Base-by-base conservation (phyloP, 35 echinoderm and acorn worm species). In the Lytechinus variegatus region DNA sequence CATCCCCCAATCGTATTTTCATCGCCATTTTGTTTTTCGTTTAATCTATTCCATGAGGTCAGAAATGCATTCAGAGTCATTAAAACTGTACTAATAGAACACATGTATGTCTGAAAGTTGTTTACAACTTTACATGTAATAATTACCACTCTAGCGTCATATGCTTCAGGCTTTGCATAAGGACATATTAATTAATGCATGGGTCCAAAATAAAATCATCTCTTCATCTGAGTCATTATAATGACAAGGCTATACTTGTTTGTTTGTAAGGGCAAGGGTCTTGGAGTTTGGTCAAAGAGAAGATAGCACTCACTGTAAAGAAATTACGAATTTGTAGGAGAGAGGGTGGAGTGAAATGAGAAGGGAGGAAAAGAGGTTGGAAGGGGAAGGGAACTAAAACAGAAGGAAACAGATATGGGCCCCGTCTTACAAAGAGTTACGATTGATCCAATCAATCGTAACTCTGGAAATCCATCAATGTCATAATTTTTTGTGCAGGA, bases 161-260 rank as follows among this genome's bases (percentile, higher is more conserved):
- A 89, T 52, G 52, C 9, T 89, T 27, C 28, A 89, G 87, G 87
- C 87, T 52, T 9, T 44, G 87, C 87, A 10, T 29, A 71, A 89
- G 91, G 91, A 93, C 91, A 55, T 93, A 93, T 93, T 93, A 93
- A 93, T 93, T 93, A 93, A 56, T 52, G 52, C 11, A 10, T 27
- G 52, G 91, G 91, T 93, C 52, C 56, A 93, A 93, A 93, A 93
- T 93, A 93, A 56, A 53, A 9, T 53, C 60, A 66, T 21, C 61
- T 71, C 61, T 71, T 71, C 14, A 19, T n/a, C 24, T 71, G 61
- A 71, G 12, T 71, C 61, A 71, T 66, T 66, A 0, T 13, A 1
- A 19, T 21, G 61, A 13, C 61, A 71, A 56, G 61, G 12, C 1
- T 16, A 24, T 14, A 19, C 14, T 71, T 71, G 1, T 21, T 44